These are phyloP conservation scores for Micrasema minimum DNA, from an alignment of 1,140 invertebrate genomes.

Conservation along the genomic window DNA sequence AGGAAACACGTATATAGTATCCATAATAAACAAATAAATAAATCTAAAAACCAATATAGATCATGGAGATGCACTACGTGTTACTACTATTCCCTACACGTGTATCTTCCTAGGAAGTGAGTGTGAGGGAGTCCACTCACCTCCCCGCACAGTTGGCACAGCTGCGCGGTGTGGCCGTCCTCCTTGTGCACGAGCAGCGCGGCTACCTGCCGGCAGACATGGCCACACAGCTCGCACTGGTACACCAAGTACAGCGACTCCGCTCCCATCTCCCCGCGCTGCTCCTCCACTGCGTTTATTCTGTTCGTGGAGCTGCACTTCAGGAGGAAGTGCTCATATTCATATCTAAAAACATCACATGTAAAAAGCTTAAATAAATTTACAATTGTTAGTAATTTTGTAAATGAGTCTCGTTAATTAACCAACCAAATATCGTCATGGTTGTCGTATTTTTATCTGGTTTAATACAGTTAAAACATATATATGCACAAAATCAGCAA, in stretches of 20 bases:
- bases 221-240: constrained; percentile 26
- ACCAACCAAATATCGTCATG: too few species aligned
- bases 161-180: constrained; percentile 11
- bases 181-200: background rate
- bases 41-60: too few species aligned
- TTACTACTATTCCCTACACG: too few species aligned
- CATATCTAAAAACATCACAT: constrained; percentile 16
- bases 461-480: too few species aligned
- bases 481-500: too few species aligned
- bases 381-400: too few species aligned
- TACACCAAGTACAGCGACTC: background rate
- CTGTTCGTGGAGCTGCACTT: background rate
- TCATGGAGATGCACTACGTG: too few species aligned
- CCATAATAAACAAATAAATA: background rate
- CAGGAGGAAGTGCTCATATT: constrained; percentile 30
- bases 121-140: constrained; percentile 16
- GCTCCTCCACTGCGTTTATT: background rate
- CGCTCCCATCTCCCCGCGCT: background rate
- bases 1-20: background rate
- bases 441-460: too few species aligned
- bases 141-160: constrained; percentile 45
- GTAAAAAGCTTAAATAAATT: too few species aligned
- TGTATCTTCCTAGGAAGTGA: too few species aligned
- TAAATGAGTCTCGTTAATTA: too few species aligned
- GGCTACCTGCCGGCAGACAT: background rate